A percentile compares a stretch with the other conserved stretches of the same genome.
These are phyloP conservation scores for Meghimatium bilineatum DNA, from an alignment of 2,888 invertebrate species.

Conservation along the genomic window DNA sequence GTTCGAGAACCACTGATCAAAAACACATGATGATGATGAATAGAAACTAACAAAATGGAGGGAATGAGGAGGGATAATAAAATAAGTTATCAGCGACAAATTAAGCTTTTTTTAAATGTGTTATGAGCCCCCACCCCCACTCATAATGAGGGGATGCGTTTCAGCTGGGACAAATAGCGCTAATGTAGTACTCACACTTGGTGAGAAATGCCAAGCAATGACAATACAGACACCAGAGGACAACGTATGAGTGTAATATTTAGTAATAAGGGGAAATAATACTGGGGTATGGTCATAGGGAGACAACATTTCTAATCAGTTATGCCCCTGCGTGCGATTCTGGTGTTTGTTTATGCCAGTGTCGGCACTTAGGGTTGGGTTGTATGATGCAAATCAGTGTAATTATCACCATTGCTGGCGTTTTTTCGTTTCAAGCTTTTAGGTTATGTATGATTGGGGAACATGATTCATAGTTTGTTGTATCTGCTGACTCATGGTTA, in stretches of 20 bases:
- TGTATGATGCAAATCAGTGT: conserved; percentile 22
- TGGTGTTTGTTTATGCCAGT: neutral
- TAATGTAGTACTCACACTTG: neutral
- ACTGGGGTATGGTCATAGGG: neutral
- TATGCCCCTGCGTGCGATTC: neutral
- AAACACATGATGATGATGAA: too few species aligned
- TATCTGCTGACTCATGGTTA: neutral
- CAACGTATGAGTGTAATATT: neutral
- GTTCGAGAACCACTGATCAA: too few species aligned
- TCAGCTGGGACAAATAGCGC: neutral
- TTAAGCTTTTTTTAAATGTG: too few species aligned
- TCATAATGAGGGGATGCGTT: neutral
- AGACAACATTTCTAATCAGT: neutral
- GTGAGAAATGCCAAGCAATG: neutral
- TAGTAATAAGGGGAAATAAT: neutral
- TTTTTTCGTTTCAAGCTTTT: neutral
- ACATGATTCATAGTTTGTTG: neutral
- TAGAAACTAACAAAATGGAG: too few species aligned
- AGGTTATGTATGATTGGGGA: neutral
- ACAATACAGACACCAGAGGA: neutral
- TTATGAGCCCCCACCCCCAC: too few species aligned
- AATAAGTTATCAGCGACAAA: too few species aligned
- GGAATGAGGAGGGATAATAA: too few species aligned
- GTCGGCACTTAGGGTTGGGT: neutral
- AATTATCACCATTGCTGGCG: neutral